Evolutionary conservation across 2,888 invertebrate genomes (phyloP), one percentile per base, ranked within the genome.

Genomic region (Cyaniris semiargus): DNA sequence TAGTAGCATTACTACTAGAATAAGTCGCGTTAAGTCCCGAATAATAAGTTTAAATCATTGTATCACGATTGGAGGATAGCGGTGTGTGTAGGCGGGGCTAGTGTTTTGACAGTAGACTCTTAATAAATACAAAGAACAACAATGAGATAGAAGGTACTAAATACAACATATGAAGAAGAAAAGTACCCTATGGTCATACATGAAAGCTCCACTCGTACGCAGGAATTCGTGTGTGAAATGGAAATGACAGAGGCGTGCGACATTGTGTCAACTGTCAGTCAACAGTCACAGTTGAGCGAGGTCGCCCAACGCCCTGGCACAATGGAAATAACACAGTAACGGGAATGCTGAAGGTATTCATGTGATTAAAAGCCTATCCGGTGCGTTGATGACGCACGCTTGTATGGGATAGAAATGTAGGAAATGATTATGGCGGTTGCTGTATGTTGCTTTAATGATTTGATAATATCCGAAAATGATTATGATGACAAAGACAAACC

Each of bases 311-410:
- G 66, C 66, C 27, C 18, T 18, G 27, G 7, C 66, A 66, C 66
- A 66, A 66, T 66, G 66, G 66, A 66, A 66, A 66, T 66, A 31
- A 66, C 66, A 66, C 27, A 15, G 6, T 66, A 66, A 66, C 66
- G 66, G 66, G 66, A 66, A 66, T 66, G 6, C 27, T 66, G 27
- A 66, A 66, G 66, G 27, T 66, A 66, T 66, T 66, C 66, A 66
- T 66, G 66, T 66, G 66, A 66, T 66, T 27, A 6, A 66, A 66
- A 31, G 66, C 66, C 66, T 66, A 66, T 66, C 66, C 27, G 66
- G 66, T 31, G 66, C 27, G 6, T 66, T 27, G 15, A 66, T 15
- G 21, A 21, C 18, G 21, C 58, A 31, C 7, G 13, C 1, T 10
- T 31, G 18, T 31, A 66, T 60, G 60, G 13, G 3, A 60, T 23